These are phyloP conservation scores for Mystacides longicornis DNA, from an alignment of 2,888 invertebrate genomes.

Conservation along the genomic window DNA sequence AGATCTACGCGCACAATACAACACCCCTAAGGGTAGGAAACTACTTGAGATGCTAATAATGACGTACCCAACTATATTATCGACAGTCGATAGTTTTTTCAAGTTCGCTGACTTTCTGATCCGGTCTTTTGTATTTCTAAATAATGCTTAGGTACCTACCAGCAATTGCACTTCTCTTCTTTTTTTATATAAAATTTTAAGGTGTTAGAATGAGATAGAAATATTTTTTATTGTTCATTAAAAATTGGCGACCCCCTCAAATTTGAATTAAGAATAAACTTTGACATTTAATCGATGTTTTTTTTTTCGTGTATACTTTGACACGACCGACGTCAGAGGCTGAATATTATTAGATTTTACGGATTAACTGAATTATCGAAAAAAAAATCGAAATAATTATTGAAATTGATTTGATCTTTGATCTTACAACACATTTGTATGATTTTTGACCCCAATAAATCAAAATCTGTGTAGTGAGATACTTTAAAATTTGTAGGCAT, in stretches of 20 bases:
- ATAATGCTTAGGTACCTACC: no score
- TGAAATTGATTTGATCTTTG: no score
- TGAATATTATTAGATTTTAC: neutral
- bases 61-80: neutral
- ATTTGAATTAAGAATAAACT: neutral
- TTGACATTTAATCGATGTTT: neutral
- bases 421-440: no score
- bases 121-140: no score
- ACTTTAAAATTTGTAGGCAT: no score
- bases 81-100: neutral
- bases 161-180: no score
- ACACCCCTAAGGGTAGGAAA: neutral
- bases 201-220: neutral
- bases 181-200: no score
- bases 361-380: no score
- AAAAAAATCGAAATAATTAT: no score
- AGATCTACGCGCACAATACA: no score
- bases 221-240: neutral
- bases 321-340: neutral
- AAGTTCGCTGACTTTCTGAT: neutral
- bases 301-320: neutral
- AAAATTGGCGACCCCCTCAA: neutral
- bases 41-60: neutral
- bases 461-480: no score
- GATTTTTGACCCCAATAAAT: no score